Evolutionary conservation across 2,888 invertebrate species (phyloP), one percentile per base, ranked within the genome.

Genomic region (Chouioia cunea): DNA sequence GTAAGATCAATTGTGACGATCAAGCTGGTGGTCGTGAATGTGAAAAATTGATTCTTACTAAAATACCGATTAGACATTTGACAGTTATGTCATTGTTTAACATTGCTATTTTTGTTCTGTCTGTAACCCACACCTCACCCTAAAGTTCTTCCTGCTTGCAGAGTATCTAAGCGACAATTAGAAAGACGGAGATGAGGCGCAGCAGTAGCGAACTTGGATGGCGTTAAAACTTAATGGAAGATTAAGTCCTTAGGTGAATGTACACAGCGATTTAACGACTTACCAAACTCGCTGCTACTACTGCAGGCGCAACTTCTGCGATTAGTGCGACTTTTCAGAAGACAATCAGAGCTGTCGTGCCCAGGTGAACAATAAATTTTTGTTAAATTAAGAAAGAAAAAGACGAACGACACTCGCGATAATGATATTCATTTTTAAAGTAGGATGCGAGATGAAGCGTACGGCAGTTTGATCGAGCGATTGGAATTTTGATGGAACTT

Each of bases 141-240:
- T n/a, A 27, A 63, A 71, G 63, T 67, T 66, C 15, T 22, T 16
- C n/a, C 8, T 18, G 8, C 47, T 47, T 48, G n/a, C 54, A 60
- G 50, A 64, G 43, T 48, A 59, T 64, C 71, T 50, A 64, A 67
- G 59, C 54, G 64, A 67, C 53, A 62, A 52, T 62, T 63, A 66
- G 59, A 67, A 64, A 36, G 43, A 43, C 22, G 14, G 43, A 44
- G 65, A 10, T 27, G 23, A 52, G 12, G 16, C 3, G 59, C 46
- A 46, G 12, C 18, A n/a, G 43, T 27, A 22, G 12, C n/a, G 22
- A 72, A 65, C 22, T 62, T 46, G 18, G 20, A 44, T 18, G 62
- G 54, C 69, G 27, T 69, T 73, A 69, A 69, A 73, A 73, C 73
- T 65, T 69, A 69, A 73, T 69, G 69, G 65, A 69, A 73, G 69